Evolutionary conservation across 2,113 vertebrate species (phyloP).

Genomic region (Pygoscelis antarcticus): DNA sequence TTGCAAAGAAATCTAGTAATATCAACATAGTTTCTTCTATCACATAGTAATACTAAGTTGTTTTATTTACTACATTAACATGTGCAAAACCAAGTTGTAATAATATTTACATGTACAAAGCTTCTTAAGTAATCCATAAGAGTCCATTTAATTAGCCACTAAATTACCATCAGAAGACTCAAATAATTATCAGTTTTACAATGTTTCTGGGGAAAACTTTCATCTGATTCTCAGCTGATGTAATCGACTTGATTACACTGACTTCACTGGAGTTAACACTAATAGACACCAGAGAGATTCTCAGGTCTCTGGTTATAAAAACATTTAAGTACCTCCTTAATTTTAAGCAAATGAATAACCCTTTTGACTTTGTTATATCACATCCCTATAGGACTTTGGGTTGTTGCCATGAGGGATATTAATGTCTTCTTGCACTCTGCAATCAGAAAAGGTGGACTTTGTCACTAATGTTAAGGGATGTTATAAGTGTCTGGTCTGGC

Average conservation of each 20-base stretch:
- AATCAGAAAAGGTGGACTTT: neutral
- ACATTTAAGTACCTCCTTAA: neutral
- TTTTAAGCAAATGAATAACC: neutral
- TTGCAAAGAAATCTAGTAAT: neutral
- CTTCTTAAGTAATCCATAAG: neutral
- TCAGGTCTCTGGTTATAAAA: neutral
- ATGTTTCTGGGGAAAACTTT: neutral
- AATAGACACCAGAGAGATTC: neutral
- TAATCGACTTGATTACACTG: neutral
- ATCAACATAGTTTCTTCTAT: neutral
- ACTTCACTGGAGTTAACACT: neutral
- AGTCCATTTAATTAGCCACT: constrained; percentile 18
- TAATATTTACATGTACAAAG: neutral
- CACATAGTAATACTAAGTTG: neutral
- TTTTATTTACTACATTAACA: neutral
- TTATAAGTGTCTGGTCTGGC: neutral
- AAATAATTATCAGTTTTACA: constrained; percentile 3
- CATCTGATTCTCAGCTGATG: neutral
- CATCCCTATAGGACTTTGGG: neutral
- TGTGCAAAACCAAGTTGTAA: neutral
- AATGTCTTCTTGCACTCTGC: neutral
- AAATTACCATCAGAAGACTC: constrained; percentile 1
- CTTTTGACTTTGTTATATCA: neutral
- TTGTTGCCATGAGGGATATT: neutral
- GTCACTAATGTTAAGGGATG: neutral